Evolutionary conservation across 2,888 invertebrate genomes (phyloP).

Genomic region (Polyploca ridens): DNA sequence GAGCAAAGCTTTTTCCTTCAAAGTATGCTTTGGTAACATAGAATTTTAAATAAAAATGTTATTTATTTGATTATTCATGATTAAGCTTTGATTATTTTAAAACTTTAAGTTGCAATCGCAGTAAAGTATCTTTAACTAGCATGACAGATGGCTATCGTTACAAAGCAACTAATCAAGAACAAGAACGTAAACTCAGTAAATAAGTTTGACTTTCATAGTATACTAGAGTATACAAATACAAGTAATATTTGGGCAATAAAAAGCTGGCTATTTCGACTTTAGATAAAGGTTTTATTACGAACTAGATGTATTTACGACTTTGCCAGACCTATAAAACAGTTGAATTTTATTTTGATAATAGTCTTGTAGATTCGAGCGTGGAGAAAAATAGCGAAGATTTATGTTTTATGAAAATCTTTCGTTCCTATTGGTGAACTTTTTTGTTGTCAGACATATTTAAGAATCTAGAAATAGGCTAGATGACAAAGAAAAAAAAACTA

Average conservation of each 20-base stretch:
- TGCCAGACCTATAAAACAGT: background rate
- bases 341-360: background rate
- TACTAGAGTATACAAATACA: background rate
- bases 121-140: slow-evolving; percentile 12
- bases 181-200: background rate
- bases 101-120: slow-evolving; percentile 11
- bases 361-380: background rate
- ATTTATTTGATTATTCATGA: too few relatives aligned
- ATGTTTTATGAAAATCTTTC: background rate
- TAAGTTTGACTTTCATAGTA: slow-evolving; percentile 2
- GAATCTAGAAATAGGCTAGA: too few relatives aligned
- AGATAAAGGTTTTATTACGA: background rate
- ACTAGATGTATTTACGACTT: background rate
- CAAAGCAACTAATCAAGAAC: background rate
- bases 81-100: background rate
- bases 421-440: background rate
- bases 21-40: too few relatives aligned
- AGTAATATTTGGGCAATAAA: background rate
- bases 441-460: too few relatives aligned
- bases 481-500: too few relatives aligned
- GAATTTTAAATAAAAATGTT: too few relatives aligned
- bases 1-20: too few relatives aligned
- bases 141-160: slow-evolving; percentile 10
- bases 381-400: background rate
- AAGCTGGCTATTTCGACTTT: background rate